phyloP scores from a whole-genome alignment of 2,888 invertebrate species.

The Drosophila falleni region DNA sequence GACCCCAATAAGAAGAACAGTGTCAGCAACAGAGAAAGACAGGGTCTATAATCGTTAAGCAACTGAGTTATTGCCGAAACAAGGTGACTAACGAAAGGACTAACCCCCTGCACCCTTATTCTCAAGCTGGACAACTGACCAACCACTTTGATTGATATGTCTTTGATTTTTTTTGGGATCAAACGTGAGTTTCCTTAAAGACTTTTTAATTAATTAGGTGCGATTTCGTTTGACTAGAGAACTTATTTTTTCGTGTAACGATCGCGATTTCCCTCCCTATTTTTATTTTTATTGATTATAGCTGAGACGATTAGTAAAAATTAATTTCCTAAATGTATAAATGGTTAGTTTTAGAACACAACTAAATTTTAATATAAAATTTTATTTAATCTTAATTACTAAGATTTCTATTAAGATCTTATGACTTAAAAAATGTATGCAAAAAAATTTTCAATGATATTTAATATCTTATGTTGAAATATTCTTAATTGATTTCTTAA shows the following conservation, averaged over 20 bases:
- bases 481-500: too few relatives aligned
- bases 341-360: too few relatives aligned
- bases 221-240: neutral
- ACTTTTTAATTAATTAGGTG: slow-evolving; percentile 28
- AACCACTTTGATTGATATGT: slow-evolving; percentile 32
- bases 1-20: slow-evolving; percentile 12
- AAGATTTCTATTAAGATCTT: too few relatives aligned
- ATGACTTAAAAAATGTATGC: too few relatives aligned
- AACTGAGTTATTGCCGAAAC: slow-evolving; percentile 37
- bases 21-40: neutral
- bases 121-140: slow-evolving; percentile 2
- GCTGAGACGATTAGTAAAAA: neutral
- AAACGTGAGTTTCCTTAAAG: neutral
- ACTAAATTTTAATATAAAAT: too few relatives aligned
- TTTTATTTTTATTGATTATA: neutral
- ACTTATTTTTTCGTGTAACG: neutral
- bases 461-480: too few relatives aligned
- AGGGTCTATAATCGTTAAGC: slow-evolving; percentile 9
- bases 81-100: slow-evolving; percentile 20
- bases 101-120: slow-evolving; percentile 3
- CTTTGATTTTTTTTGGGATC: neutral
- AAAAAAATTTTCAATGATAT: too few relatives aligned
- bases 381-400: too few relatives aligned
- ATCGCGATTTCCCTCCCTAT: neutral
- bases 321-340: too few relatives aligned